phyloP scores from a whole-genome alignment of 2,113 vertebrate genomes.

The Turnix velox region DNA sequence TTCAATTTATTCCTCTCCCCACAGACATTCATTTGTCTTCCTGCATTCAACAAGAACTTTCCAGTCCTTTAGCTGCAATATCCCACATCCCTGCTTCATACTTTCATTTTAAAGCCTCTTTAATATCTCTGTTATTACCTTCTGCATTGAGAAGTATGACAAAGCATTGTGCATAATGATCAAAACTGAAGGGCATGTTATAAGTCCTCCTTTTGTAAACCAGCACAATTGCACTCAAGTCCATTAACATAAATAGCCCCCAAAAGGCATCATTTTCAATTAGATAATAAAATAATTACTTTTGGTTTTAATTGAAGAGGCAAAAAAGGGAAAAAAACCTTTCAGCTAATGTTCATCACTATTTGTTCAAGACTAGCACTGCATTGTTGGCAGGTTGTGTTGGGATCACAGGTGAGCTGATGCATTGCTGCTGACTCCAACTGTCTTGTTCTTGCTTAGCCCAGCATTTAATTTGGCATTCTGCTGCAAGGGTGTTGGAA shows the following conservation, averaged over 20 bases:
- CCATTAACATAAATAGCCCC: fast-evolving
- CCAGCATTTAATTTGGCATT: conserved; percentile 27
- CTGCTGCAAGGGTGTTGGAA: neutral
- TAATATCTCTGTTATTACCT: neutral
- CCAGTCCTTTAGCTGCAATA: neutral
- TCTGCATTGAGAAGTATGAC: neutral
- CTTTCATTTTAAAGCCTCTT: neutral
- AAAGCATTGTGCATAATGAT: neutral
- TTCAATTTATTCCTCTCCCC: neutral
- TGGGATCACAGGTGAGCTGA: neutral
- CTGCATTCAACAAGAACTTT: neutral
- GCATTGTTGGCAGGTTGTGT: neutral
- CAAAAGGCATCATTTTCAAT: neutral
- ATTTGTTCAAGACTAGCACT: neutral
- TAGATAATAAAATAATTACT: neutral
- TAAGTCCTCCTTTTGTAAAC: neutral
- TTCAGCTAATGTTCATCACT: neutral
- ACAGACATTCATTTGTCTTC: neutral
- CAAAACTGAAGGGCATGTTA: neutral
- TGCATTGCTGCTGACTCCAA: neutral
- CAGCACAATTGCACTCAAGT: neutral
- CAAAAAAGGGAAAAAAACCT: neutral
- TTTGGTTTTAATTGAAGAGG: neutral
- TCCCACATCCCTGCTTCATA: neutral
- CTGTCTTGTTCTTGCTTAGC: conserved; percentile 18